Conservation (phyloP, 2,113 vertebrate species). For the Solea solea region DNA sequence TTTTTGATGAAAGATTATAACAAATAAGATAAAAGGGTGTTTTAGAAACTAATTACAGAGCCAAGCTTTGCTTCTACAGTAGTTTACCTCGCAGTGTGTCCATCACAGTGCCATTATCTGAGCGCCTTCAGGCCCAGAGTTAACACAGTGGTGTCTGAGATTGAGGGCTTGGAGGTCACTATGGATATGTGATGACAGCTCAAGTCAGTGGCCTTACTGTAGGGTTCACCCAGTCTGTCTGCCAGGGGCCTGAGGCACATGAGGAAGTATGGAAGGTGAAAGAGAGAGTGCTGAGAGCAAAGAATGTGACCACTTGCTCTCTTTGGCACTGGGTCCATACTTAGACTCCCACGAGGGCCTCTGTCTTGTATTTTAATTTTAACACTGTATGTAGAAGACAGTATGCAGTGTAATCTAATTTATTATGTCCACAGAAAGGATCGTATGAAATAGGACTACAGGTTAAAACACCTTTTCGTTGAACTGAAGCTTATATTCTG, state of each 20-base stretch:
- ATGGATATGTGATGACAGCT: constrained; percentile 66
- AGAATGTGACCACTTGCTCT: constrained; percentile 58
- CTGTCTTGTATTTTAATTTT: constrained; percentile 11
- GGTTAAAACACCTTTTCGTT: neutral
- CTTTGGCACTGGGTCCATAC: constrained; percentile 33
- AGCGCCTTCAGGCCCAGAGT: constrained; percentile 29
- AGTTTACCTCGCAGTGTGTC: neutral
- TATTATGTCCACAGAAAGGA: no score
- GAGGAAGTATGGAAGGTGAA: constrained; percentile 48
- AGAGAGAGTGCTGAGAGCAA: constrained; percentile 65
- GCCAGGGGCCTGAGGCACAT: constrained; percentile 49
- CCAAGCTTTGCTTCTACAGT: no score
- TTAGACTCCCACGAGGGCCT: constrained; percentile 18
- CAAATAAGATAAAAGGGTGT: no score
- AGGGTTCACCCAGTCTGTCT: constrained; percentile 61
- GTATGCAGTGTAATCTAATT: neutral
- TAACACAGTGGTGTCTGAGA: constrained; percentile 32
- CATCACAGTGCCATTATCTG: constrained; percentile 8
- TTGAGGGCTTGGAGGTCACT: constrained; percentile 42
- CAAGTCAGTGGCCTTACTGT: constrained; percentile 55
- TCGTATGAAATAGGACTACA: neutral
- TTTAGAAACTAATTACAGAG: no score
- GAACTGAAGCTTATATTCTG: neutral
- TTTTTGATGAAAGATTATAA: no score
- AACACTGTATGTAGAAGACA: neutral